A percentile compares a stretch with the other conserved stretches of the same genome.
These are phyloP conservation scores for Psephotus haematonotus DNA, from an alignment of 2,113 vertebrate species.

Conservation along the genomic window DNA sequence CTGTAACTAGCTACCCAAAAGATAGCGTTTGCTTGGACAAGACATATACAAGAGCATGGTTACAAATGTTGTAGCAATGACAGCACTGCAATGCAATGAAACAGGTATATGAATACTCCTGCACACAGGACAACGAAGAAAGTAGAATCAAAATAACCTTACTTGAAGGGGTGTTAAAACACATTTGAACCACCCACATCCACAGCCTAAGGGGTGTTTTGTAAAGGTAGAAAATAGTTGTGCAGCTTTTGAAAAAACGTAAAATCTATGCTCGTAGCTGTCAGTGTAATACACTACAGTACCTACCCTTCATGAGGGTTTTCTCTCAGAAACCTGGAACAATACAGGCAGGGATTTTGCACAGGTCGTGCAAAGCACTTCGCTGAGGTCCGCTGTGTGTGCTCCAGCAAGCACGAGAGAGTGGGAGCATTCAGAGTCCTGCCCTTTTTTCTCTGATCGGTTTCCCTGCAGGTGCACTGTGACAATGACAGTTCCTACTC, in stretches of 20 bases:
- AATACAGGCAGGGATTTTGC: rapidly evolving
- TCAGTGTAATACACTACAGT: rapidly evolving
- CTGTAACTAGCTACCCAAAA: not conserved
- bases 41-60: not conserved
- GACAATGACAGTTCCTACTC: rapidly evolving
- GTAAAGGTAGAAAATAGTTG: not conserved
- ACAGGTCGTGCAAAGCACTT: not conserved
- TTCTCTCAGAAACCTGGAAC: not conserved
- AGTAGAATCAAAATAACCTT: rapidly evolving
- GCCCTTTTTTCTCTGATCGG: rapidly evolving
- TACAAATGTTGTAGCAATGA: not conserved
- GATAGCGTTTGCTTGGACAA: not conserved
- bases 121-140: rapidly evolving
- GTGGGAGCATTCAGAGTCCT: rapidly evolving
- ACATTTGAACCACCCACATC: not conserved
- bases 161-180: not conserved
- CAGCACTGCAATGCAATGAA: not conserved
- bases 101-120: not conserved
- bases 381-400: rapidly evolving
- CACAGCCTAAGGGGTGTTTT: rapidly evolving
- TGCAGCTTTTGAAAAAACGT: not conserved
- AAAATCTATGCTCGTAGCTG: rapidly evolving
- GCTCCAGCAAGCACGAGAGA: not conserved
- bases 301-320: not conserved
- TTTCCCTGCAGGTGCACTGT: not conserved